phyloP scores from a whole-genome alignment of 1,140 invertebrate genomes.

The Forficula auricularia region DNA sequence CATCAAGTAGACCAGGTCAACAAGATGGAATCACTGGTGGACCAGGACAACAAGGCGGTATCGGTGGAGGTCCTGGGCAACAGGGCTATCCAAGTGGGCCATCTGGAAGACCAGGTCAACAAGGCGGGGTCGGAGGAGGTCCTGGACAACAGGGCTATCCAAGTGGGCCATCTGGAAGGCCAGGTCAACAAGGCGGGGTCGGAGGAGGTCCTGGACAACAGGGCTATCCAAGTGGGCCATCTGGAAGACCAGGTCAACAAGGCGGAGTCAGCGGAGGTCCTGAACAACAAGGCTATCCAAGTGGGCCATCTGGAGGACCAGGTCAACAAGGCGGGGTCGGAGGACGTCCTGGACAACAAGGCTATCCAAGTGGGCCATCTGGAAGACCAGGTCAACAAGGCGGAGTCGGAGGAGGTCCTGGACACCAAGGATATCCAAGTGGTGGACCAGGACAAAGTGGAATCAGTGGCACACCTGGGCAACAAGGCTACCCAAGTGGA shows the following conservation, averaged over 20 bases:
- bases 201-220: slow-evolving; percentile 14
- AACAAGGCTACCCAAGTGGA: neutral
- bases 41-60: slow-evolving; percentile 10
- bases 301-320: slow-evolving; percentile 14
- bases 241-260: no score
- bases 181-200: slow-evolving; percentile 14
- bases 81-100: slow-evolving; percentile 2
- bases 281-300: slow-evolving; percentile 17
- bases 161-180: slow-evolving; percentile 13
- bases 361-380: slow-evolving; percentile 12
- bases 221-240: slow-evolving; percentile 5
- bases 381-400: slow-evolving; percentile 11
- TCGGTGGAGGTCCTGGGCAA: neutral
- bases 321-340: slow-evolving; percentile 13
- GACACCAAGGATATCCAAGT: slow-evolving; percentile 5
- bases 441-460: neutral
- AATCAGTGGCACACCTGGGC: slow-evolving; percentile 6
- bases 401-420: slow-evolving; percentile 7
- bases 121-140: slow-evolving; percentile 11
- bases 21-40: slow-evolving; percentile 12
- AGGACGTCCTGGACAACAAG: slow-evolving; percentile 14
- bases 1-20: no score
- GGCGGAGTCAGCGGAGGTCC: no score
- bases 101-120: slow-evolving; percentile 14
- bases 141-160: slow-evolving; percentile 13